Conservation (phyloP, 2,113 vertebrate species). For the Sylvietta virens region DNA sequence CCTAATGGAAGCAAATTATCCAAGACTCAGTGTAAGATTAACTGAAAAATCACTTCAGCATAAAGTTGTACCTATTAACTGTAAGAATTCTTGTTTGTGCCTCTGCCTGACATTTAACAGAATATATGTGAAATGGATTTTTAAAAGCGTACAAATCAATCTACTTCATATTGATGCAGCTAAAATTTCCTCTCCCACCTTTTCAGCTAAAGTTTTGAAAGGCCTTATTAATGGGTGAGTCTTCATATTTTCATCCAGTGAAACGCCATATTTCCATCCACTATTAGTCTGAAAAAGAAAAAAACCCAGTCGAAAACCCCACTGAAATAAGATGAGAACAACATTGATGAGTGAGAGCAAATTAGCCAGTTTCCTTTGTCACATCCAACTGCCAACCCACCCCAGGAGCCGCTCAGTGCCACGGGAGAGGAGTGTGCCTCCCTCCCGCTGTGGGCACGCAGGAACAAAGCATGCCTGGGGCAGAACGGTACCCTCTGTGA, state of each 20-base stretch:
- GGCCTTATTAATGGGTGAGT: constrained; percentile 90
- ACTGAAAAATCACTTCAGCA: background rate
- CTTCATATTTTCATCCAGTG: constrained; percentile 90
- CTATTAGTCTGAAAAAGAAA: constrained; percentile 78
- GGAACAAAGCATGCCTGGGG: background rate
- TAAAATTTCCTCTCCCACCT: constrained; percentile 74
- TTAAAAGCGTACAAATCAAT: background rate
- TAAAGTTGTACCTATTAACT: background rate
- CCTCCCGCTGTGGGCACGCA: too few species aligned
- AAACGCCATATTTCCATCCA: constrained; percentile 93
- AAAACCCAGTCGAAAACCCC: rapidly evolving
- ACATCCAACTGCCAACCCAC: background rate
- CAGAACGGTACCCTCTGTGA: background rate
- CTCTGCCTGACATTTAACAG: background rate
- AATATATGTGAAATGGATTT: background rate
- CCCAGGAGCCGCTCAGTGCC: background rate
- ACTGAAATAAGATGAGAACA: background rate
- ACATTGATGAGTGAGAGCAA: background rate
- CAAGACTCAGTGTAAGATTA: background rate
- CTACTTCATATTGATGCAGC: background rate
- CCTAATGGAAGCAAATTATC: background rate
- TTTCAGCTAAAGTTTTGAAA: constrained; percentile 92
- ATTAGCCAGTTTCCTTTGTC: background rate
- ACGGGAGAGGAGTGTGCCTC: background rate
- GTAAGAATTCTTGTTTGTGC: background rate